phyloP scores from a whole-genome alignment of 2,888 invertebrate species.

The Chrysotoxum bicinctum region DNA sequence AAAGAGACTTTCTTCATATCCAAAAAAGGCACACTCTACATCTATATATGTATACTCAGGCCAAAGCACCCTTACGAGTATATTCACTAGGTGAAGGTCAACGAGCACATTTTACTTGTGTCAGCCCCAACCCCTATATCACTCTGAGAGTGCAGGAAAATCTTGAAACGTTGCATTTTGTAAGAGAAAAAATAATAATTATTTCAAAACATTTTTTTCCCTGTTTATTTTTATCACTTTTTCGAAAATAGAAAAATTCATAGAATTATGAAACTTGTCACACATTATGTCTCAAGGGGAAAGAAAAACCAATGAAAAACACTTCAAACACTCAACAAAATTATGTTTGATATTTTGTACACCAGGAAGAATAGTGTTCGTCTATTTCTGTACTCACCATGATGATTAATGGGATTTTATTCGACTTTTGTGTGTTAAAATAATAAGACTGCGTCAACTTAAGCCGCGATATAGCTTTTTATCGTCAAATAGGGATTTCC shows the following conservation, averaged over 20 bases:
- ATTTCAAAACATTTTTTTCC: background rate
- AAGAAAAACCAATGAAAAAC: conserved; percentile 40
- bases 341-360: background rate
- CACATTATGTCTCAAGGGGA: conserved; percentile 11
- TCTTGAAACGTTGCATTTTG: conserved; percentile 2
- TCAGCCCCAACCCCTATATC: conserved; percentile 6
- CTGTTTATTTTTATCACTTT: background rate
- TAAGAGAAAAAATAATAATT: background rate
- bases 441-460: conserved; percentile 26
- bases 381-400: conserved; percentile 56
- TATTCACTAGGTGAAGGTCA: conserved; percentile 63
- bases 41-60: conserved; percentile 9
- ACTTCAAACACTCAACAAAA: conserved; percentile 43
- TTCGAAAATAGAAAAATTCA: conserved; percentile 1
- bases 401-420: conserved; percentile 56
- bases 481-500: conserved; percentile 24
- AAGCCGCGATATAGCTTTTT: conserved; percentile 21
- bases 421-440: conserved; percentile 17
- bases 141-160: conserved; percentile 17
- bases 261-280: conserved; percentile 23
- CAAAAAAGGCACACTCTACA: background rate
- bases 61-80: conserved; percentile 41
- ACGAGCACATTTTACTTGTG: conserved; percentile 27
- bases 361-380: background rate
- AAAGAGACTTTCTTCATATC: conserved; percentile 11